Evolutionary conservation across 2,797 vertebrate genomes (phyloP), one percentile per base, ranked within the genome.

Genomic region (Argya squamiceps): DNA sequence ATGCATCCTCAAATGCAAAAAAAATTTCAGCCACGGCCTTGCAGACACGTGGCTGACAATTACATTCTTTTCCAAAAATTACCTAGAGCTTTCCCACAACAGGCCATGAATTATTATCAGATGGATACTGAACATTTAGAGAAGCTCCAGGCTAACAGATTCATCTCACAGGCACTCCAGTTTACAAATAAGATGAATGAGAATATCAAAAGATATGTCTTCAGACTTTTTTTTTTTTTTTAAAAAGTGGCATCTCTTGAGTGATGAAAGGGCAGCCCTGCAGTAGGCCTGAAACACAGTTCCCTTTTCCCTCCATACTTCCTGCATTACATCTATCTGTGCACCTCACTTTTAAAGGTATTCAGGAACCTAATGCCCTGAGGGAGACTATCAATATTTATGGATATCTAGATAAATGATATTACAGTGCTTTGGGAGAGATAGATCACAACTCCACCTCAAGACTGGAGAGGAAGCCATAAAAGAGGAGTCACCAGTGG

Each of bases 391-490:
- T 34, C 64, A 55, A 79, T 63, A 65, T 29, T 69, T 47, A 50
- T 0, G 8, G 16, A 5, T 41, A 84, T 19, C 44, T 12, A 70
- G 12, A 7, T 15, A 89, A 77, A 13, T 0, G 0, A 74, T 36
- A 74, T 36, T 19, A 46, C 0, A 46, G 27, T 0, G 1, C 19
- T 62, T 39, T 29, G 26, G 63, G 29, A 65, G 47, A 76, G 0
- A 12, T 0, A 0, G 26, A 64, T 36, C 34, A 73, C 12, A 36
- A 27, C 20, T 41, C 11, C 10, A 11, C 34, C 26, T 49, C 46
- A 47, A 63, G 36, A 15, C 8, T 17, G 14, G 6, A 62, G 29
- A 63, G 55, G 6, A 84, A 22, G 4, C 52, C 4, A 32, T 36
- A 55, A 50, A 71, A 41, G 15, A 65, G 29, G 15, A 76, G 24